These are phyloP conservation scores for Pipistrellus pygmaeus DNA, from an alignment of 2,797 vertebrate species.

Conservation along the genomic window DNA sequence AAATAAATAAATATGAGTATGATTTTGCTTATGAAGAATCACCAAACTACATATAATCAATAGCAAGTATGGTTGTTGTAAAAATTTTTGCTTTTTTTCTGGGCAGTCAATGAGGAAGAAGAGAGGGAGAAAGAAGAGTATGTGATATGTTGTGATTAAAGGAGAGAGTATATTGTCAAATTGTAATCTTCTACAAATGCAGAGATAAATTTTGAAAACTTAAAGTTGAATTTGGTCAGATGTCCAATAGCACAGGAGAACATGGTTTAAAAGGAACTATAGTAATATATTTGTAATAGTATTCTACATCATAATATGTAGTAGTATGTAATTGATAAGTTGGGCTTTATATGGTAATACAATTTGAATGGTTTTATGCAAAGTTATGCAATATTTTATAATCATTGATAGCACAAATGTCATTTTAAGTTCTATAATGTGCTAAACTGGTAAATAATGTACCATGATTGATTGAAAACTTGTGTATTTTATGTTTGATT, in stretches of 20 bases:
- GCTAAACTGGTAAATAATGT: background rate
- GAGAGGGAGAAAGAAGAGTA: background rate
- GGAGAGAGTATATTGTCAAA: background rate
- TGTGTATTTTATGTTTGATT: background rate
- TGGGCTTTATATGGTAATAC: background rate
- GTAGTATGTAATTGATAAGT: background rate
- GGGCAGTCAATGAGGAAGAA: background rate
- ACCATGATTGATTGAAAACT: too few species aligned
- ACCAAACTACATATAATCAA: background rate
- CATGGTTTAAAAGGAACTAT: background rate
- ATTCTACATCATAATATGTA: background rate
- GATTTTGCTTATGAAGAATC: background rate
- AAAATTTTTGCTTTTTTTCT: background rate
- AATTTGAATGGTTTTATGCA: background rate
- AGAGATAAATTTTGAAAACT: background rate
- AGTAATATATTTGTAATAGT: background rate
- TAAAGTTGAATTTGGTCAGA: background rate
- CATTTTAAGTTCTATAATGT: background rate
- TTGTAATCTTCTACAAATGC: background rate
- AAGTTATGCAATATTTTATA: background rate
- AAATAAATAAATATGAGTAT: background rate
- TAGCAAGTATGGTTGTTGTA: background rate
- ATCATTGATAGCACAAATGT: background rate
- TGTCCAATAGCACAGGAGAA: background rate
- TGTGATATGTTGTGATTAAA: background rate